Evolutionary conservation across 2,888 invertebrate species (phyloP), one percentile per base, ranked within the genome.

Genomic region (Drosophila kokeensis): DNA sequence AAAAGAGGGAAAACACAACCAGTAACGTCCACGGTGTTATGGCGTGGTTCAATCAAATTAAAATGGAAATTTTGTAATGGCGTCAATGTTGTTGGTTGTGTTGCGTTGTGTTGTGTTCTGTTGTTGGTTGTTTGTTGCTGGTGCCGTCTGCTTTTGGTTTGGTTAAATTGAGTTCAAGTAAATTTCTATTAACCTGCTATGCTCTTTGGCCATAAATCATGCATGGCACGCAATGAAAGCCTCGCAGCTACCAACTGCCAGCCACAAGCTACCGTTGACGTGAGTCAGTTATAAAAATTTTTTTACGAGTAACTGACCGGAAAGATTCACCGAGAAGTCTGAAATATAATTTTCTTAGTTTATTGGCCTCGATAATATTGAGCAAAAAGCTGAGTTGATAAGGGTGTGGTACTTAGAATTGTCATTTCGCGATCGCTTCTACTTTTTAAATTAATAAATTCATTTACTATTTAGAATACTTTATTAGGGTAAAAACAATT

Each of bases 141-240:
- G 29, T 50, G 40, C 24, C 21, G 49, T 59, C 32, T 57, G 52
- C 34, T 50, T 68, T 59, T 5, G 24, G 30, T 32, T 72, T 30
- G 73, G 69, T 64, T 66, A 81, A 86, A 90, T 87, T 83, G 89
- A 82, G 85, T 90, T 90, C 81, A 82, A 82, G 82, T 74, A 81
- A 81, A 89, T 89, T 84, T 83, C 80, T 82, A 69, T 83, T 90
- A 92, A 91, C 90, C 91, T 87, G 79, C 75, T 57, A 29, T 68
- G 58, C 63, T 72, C 66, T 40, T 52, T 55, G 76, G 59, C 71
- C 81, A 89, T 87, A 83, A 87, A 81, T 88, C 78, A 76, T 83
- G 45, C 64, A 73, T 55, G 62, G 65, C 86, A 80, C 75, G 79
- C 82, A 63, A 81, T 59, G 68, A 62, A 76, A 74, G 50, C 50